Evolutionary conservation across 2,888 invertebrate genomes (phyloP).

Genomic region (Acronicta leporina): DNA sequence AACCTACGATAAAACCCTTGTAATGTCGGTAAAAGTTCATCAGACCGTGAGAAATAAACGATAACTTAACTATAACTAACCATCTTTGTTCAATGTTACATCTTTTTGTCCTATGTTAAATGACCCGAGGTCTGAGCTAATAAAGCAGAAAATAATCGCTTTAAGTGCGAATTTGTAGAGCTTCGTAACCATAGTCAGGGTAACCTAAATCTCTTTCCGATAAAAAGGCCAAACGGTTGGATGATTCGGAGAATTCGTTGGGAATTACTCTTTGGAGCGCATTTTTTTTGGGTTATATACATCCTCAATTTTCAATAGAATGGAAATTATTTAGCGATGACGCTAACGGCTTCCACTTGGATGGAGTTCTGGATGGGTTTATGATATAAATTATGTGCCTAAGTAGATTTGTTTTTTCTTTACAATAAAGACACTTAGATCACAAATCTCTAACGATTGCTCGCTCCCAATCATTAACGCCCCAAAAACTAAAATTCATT

Average conservation of each 20-base stretch:
- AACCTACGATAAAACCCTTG: constrained; percentile 6
- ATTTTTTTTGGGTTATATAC: constrained; percentile 38
- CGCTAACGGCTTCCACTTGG: constrained; percentile 39
- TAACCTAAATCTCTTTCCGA: constrained; percentile 67
- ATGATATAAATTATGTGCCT: constrained; percentile 22
- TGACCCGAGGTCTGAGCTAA: constrained; percentile 50
- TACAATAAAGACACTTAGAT: too few relatives aligned
- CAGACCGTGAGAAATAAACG: constrained; percentile 42
- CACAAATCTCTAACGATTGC: too few relatives aligned
- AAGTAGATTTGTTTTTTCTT: too few relatives aligned
- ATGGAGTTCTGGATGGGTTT: constrained; percentile 14
- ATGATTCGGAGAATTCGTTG: constrained; percentile 48
- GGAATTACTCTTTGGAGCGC: constrained; percentile 26
- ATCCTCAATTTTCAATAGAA: constrained; percentile 47
- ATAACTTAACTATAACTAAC: constrained; percentile 36
- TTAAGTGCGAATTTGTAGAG: constrained; percentile 64
- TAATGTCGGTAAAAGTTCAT: constrained; percentile 25
- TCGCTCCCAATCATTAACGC: too few relatives aligned
- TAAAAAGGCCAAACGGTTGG: constrained; percentile 52
- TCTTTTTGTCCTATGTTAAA: constrained; percentile 56
- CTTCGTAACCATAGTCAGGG: constrained; percentile 56
- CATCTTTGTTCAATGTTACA: constrained; percentile 29
- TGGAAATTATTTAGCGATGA: constrained; percentile 44
- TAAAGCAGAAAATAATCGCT: constrained; percentile 65
- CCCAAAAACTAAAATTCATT: too few relatives aligned